Conservation (phyloP, 92 coral and sea anemone species). For the Zoanthus solanderi region DNA sequence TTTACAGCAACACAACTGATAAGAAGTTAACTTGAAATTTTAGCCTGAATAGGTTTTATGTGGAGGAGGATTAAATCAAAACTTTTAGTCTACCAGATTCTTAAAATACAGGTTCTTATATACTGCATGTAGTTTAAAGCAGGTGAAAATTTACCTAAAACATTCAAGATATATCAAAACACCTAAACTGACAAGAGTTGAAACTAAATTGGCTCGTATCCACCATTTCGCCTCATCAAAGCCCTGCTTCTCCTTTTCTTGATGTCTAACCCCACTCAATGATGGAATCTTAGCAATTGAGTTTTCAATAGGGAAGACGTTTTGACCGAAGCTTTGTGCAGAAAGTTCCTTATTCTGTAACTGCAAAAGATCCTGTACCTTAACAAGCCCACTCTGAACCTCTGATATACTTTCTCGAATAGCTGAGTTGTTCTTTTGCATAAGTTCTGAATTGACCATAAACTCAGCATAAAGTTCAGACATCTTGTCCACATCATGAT, state of each 20-base stretch:
- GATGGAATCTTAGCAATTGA: not conserved
- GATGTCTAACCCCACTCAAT: not conserved
- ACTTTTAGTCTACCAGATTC: no score
- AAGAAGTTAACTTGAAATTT: no score
- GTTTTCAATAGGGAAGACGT: not conserved
- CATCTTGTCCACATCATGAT: not conserved
- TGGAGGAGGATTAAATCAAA: no score
- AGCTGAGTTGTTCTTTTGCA: constrained; percentile 21
- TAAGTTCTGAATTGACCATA: constrained; percentile 31
- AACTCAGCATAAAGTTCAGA: constrained; percentile 22
- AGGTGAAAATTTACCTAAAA: not conserved
- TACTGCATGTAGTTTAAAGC: no score
- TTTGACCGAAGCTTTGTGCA: not conserved
- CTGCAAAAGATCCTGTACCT: constrained; percentile 32
- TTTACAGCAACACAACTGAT: no score
- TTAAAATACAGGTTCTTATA: no score
- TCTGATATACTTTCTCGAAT: constrained; percentile 31
- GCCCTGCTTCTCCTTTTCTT: not conserved
- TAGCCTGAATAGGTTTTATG: no score
- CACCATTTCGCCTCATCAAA: constrained; percentile 45
- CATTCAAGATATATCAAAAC: constrained; percentile 43
- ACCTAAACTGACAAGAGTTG: constrained; percentile 33
- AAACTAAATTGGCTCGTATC: constrained; percentile 35
- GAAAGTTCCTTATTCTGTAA: constrained; percentile 2
- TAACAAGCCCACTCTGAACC: constrained; percentile 25